These are phyloP conservation scores for Antennarius maculatus DNA, from an alignment of 2,797 vertebrate species.

Conservation along the genomic window DNA sequence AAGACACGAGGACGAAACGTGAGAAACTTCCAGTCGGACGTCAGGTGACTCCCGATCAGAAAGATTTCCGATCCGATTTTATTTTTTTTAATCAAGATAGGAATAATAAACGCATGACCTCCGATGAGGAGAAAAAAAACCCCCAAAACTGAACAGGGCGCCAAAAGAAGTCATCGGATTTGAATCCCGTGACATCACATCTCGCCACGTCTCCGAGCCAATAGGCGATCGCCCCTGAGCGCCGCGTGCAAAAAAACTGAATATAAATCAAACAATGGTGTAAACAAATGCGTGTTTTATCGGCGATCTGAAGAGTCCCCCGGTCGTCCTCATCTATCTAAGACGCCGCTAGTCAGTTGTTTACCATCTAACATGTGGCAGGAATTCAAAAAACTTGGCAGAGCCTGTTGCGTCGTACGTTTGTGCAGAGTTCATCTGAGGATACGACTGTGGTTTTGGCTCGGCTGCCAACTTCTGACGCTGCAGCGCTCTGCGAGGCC, in stretches of 20 bases:
- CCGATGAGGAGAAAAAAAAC: constrained; percentile 38
- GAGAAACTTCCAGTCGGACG: constrained; percentile 2
- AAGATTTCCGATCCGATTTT: constrained; percentile 6
- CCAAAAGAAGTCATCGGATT: constrained; percentile 76
- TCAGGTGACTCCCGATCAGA: not conserved
- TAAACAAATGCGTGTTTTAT: constrained; percentile 46
- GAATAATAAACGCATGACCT: constrained; percentile 3
- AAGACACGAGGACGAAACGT: not conserved
- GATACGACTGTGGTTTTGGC: constrained; percentile 83
- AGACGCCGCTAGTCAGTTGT: constrained; percentile 73
- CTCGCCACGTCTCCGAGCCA: constrained; percentile 92
- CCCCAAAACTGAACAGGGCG: constrained; percentile 70
- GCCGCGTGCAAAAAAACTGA: constrained; percentile 14
- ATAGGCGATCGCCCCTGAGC: constrained; percentile 79
- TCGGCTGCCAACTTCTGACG: constrained; percentile 83
- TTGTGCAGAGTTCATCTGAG: constrained; percentile 81
- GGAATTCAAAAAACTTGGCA: constrained; percentile 80
- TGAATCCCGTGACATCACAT: constrained; percentile 91
- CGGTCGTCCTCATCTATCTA: constrained; percentile 31
- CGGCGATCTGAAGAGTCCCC: constrained; percentile 30
- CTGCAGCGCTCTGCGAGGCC: constrained; percentile 81
- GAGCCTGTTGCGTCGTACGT: constrained; percentile 72
- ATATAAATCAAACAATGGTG: constrained; percentile 56
- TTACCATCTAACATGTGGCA: constrained; percentile 79
- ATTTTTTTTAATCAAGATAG: constrained; percentile 12